These are phyloP conservation scores for Pseudorectes ferrugineus DNA, from an alignment of 2,113 vertebrate species.

Conservation along the genomic window DNA sequence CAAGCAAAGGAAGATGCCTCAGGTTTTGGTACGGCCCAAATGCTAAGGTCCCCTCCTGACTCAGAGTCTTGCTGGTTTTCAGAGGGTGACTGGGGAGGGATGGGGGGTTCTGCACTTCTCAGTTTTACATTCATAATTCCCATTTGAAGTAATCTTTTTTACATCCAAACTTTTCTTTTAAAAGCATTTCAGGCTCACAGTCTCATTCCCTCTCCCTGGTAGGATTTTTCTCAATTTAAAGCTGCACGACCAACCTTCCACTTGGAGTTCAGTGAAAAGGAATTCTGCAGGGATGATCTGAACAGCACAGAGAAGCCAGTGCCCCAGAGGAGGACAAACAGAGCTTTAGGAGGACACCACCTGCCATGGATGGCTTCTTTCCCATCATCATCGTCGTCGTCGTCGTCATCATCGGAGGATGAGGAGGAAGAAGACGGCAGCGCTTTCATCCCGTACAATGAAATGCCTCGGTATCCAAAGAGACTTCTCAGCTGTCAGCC, in stretches of 20 bases:
- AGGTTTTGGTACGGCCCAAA: constrained; percentile 17
- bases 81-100: neutral
- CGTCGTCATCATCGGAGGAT: neutral
- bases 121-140: neutral
- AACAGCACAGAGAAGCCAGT: neutral
- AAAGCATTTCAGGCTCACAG: neutral
- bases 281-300: neutral
- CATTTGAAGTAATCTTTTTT: neutral
- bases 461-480: neutral
- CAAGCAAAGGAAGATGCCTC: neutral
- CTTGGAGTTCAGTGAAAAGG: neutral
- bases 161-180: neutral
- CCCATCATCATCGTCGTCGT: neutral
- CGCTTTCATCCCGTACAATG: neutral
- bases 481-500: neutral
- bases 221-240: constrained; percentile 26
- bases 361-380: neutral
- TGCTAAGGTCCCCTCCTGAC: neutral
- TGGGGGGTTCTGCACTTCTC: neutral
- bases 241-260: neutral
- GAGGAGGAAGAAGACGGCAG: constrained; percentile 4
- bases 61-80: neutral
- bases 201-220: neutral
- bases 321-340: neutral
- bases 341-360: neutral